Evolutionary conservation across 2,888 invertebrate species (phyloP).

Genomic region (Globia sparganii): DNA sequence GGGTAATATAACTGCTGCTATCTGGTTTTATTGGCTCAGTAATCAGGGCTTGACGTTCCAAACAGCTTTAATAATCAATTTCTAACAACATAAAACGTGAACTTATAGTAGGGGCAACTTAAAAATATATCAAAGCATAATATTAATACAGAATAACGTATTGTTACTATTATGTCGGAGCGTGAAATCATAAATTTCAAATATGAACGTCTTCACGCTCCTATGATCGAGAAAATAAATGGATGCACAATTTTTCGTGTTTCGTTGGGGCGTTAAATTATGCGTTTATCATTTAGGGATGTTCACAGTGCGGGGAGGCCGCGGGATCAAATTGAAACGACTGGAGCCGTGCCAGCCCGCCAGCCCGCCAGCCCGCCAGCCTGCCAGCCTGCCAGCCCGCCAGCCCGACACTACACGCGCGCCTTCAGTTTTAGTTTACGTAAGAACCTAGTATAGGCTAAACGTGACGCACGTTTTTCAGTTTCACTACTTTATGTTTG

Average conservation of each 20-base stretch:
- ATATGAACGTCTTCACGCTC: conserved; percentile 82
- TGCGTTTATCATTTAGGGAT: conserved; percentile 89
- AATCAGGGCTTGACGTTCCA: conserved; percentile 78
- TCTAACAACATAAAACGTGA: conserved; percentile 68
- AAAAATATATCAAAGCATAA: conserved; percentile 61
- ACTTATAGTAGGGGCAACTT: conserved; percentile 53
- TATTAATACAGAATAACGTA: conserved; percentile 60
- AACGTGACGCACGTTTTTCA: conserved; percentile 33
- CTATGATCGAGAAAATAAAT: conserved; percentile 85
- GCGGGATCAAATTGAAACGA: conserved; percentile 89
- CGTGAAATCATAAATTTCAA: conserved; percentile 81
- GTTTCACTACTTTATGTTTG: not conserved
- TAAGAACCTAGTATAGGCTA: not conserved
- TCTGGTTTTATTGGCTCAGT: conserved; percentile 78
- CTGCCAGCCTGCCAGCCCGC: too few species aligned
- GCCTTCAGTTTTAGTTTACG: conserved; percentile 41
- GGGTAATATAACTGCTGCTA: conserved; percentile 75
- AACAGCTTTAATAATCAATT: conserved; percentile 77
- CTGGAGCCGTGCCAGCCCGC: conserved; percentile 86
- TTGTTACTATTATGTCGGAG: conserved; percentile 65
- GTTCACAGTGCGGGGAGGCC: conserved; percentile 82
- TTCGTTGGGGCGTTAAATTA: conserved; percentile 87
- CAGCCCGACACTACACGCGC: conserved; percentile 70
- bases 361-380: conserved; percentile 81
- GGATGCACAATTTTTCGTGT: conserved; percentile 86